phyloP scores from a whole-genome alignment of 2,113 vertebrate species.

The Halichoeres trimaculatus region DNA sequence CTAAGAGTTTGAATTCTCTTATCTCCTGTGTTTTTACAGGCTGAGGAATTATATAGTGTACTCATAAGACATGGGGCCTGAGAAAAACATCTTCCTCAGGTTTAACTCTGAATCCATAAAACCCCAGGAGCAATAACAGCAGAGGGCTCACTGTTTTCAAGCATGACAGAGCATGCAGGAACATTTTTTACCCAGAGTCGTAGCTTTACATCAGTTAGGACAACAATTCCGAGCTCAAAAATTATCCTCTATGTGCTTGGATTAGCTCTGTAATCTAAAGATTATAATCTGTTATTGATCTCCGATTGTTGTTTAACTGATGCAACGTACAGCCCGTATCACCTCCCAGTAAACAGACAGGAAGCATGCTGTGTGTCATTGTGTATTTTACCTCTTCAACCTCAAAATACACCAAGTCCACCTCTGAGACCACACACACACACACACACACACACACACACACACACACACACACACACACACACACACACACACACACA shows the following conservation, averaged over 20 bases:
- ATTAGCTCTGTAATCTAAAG: neutral
- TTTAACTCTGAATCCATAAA: slow-evolving; percentile 17
- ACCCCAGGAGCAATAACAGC: slow-evolving; percentile 32
- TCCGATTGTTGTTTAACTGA: slow-evolving; percentile 64
- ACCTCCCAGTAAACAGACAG: slow-evolving; percentile 45
- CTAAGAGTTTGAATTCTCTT: too few species aligned
- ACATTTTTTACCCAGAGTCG: slow-evolving; percentile 60
- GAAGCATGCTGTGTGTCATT: slow-evolving; percentile 66
- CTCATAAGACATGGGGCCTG: neutral
- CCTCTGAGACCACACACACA: slow-evolving; percentile 49
- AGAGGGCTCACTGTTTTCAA: slow-evolving; percentile 40
- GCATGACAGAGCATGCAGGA: slow-evolving; percentile 75
- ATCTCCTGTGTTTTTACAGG: slow-evolving; percentile 21
- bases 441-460: slow-evolving; percentile 6
- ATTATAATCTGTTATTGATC: neutral
- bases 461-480: slow-evolving; percentile 3
- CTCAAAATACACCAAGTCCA: slow-evolving; percentile 64
- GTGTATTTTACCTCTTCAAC: slow-evolving; percentile 61
- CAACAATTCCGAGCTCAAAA: slow-evolving; percentile 36
- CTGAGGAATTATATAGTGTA: neutral
- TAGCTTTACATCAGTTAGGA: slow-evolving; percentile 65
- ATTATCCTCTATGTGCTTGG: neutral
- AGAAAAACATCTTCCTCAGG: slow-evolving; percentile 38
- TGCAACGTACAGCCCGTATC: slow-evolving; percentile 63
- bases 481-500: slow-evolving; percentile 35